Percentiles rank a stretch among this genome's conserved stretches.
These are phyloP conservation scores for Ophraella communa DNA, from an alignment of 2,888 invertebrate species.

Conservation along the genomic window DNA sequence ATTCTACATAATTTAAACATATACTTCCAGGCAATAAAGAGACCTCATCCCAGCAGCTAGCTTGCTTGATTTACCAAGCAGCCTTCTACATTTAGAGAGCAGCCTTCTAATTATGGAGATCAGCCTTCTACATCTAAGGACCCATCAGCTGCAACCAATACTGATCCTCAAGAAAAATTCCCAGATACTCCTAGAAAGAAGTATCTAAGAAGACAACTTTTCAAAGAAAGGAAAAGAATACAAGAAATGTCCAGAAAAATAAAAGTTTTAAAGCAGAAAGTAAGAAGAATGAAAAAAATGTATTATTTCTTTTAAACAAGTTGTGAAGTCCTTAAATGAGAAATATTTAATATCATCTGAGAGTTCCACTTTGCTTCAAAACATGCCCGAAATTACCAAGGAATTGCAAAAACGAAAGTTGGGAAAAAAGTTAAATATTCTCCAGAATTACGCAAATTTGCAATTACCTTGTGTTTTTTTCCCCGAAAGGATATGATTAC, in stretches of 20 bases:
- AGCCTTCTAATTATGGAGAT: no score
- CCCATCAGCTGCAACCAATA: neutral
- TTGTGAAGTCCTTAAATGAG: conserved; percentile 4
- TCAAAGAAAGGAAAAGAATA: neutral
- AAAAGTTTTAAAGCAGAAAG: conserved; percentile 3
- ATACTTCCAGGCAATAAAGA: no score
- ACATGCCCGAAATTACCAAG: neutral
- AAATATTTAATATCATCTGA: conserved; percentile 5
- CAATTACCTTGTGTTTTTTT: conserved; percentile 30
- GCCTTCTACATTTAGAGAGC: no score
- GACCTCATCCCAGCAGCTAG: no score
- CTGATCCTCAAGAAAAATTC: neutral
- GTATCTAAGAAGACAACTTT: neutral
- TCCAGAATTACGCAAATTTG: conserved; percentile 31
- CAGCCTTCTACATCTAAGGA: no score
- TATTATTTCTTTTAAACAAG: conserved; percentile 1
- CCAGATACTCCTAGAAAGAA: neutral
- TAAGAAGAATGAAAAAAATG: neutral
- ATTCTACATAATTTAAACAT: no score
- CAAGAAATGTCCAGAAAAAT: neutral
- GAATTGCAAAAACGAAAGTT: conserved; percentile 15
- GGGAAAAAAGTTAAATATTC: conserved; percentile 25
- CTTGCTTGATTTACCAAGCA: no score
- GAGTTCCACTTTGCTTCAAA: neutral
- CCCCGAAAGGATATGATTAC: conserved; percentile 48